Evolutionary conservation across 2,888 invertebrate genomes (phyloP).

Genomic region (Belgica antarctica): DNA sequence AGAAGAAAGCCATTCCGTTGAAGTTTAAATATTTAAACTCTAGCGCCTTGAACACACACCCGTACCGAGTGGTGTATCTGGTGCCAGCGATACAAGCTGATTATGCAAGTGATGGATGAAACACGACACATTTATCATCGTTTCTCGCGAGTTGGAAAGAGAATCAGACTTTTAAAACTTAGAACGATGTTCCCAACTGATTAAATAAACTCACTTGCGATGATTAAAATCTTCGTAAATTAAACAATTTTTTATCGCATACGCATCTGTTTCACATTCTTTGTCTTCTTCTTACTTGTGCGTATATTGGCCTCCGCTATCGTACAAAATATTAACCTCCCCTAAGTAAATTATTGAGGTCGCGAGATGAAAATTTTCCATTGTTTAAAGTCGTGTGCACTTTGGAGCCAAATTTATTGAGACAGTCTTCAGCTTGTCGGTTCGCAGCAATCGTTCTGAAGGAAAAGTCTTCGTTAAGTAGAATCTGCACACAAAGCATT

Average conservation of each 20-base stretch:
- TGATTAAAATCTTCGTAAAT: slow-evolving; percentile 12
- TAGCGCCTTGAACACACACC: neutral
- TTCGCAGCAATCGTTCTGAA: no score
- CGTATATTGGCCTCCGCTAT: neutral
- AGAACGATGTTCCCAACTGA: neutral
- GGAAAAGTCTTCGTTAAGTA: neutral
- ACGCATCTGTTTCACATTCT: slow-evolving; percentile 14
- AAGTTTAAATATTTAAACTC: neutral
- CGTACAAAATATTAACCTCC: neutral
- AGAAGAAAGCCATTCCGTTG: neutral
- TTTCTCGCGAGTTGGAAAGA: neutral
- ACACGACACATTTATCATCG: neutral
- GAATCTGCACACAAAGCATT: neutral
- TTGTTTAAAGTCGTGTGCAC: neutral
- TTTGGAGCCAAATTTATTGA: neutral
- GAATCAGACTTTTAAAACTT: neutral
- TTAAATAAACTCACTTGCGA: slow-evolving; percentile 12
- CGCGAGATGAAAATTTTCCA: slow-evolving; percentile 6
- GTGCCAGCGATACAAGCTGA: slow-evolving; percentile 2
- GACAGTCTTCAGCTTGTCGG: slow-evolving; percentile 1
- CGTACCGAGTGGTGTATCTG: neutral
- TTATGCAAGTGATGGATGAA: slow-evolving; percentile 6
- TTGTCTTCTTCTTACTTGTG: neutral
- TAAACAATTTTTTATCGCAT: slow-evolving; percentile 15
- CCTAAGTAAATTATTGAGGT: slow-evolving; percentile 9